Conservation (phyloP, 2,888 invertebrate species). For the Himalopsyche anomala region DNA sequence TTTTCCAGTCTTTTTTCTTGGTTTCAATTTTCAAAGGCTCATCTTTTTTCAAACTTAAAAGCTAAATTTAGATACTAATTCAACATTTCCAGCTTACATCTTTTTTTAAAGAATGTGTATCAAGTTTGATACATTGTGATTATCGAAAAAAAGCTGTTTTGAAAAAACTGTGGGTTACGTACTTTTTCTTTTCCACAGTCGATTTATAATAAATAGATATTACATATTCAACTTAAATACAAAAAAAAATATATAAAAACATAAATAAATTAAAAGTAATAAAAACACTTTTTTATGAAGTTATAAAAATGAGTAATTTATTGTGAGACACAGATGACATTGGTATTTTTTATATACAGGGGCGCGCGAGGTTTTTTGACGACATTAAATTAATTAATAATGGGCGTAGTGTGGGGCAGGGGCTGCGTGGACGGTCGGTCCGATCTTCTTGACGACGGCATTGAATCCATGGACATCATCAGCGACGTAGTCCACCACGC, state of each 20-base stretch:
- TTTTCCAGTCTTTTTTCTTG: too few relatives aligned
- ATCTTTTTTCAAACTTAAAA: too few relatives aligned
- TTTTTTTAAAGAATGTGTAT: too few relatives aligned
- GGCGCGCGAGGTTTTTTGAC: not conserved
- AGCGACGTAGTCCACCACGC: conserved; percentile 63
- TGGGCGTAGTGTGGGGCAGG: conserved; percentile 36
- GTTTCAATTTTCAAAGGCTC: too few relatives aligned
- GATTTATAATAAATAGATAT: too few relatives aligned
- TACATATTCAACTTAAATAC: too few relatives aligned
- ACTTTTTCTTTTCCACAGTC: too few relatives aligned
- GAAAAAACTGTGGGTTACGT: too few relatives aligned
- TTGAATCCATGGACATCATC: conserved; percentile 63
- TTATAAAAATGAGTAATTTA: not conserved
- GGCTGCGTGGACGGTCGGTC: conserved; percentile 59
- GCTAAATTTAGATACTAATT: too few relatives aligned
- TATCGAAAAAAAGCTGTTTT: too few relatives aligned
- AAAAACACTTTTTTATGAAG: conserved; percentile 7
- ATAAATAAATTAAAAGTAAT: not conserved
- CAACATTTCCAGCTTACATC: too few relatives aligned
- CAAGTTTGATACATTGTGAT: too few relatives aligned
- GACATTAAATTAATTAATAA: not conserved
- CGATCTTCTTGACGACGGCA: conserved; percentile 64
- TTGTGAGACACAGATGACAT: not conserved
- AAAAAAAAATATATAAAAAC: not conserved
- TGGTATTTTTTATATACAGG: not conserved